Base-by-base conservation (phyloP, 2,888 invertebrate species). In the Alentia gelatinosa region DNA sequence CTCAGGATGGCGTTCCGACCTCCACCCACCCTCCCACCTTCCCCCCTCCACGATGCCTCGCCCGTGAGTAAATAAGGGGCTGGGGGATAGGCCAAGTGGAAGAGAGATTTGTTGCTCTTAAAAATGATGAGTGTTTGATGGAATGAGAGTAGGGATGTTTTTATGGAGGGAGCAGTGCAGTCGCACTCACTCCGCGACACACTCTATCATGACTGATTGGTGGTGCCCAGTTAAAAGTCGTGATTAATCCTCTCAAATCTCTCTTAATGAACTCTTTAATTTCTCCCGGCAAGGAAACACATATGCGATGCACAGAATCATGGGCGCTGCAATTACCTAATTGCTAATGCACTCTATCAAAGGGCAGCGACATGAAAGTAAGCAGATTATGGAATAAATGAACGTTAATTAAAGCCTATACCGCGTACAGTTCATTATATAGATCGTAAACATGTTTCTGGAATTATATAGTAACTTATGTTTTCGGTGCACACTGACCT, bases 141-240 rank as follows among this genome's bases (percentile, higher is more conserved):
- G 68, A 68, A 68, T 68, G 5, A 68, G 68, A 30, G n/a, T 26
- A 15, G 63, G 3, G 68, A 68, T 12, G 68, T n/a, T 68, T 68
- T 68, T 68, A 68, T 68, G 68, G 30, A 56, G 68, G 68, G 12
- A 68, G 30, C 30, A 1, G 30, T 68, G 30, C 3, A 68, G 30
- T 30, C 30, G 26, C 26, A 26, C 68, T 68, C n/a, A 26, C 1
- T 1, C 30, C 3, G 68, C 12, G 5, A 47, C 7, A n/a, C n/a
- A n/a, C n/a, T n/a, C n/a, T n/a, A n/a, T n/a, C n/a, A 47, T 12
- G 68, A 68, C 68, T 68, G 68, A 68, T 68, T 68, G 68, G 68
- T 26, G 3, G 15, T 68, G 68, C 68, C 30, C n/a, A 68, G 26
- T 68, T 68, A 68, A 68, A 68, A 56, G 68, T 30, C 30, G 12